Evolutionary conservation across 2,113 vertebrate species (phyloP), one percentile per base, ranked within the genome.

Genomic region (Gila orcuttii): DNA sequence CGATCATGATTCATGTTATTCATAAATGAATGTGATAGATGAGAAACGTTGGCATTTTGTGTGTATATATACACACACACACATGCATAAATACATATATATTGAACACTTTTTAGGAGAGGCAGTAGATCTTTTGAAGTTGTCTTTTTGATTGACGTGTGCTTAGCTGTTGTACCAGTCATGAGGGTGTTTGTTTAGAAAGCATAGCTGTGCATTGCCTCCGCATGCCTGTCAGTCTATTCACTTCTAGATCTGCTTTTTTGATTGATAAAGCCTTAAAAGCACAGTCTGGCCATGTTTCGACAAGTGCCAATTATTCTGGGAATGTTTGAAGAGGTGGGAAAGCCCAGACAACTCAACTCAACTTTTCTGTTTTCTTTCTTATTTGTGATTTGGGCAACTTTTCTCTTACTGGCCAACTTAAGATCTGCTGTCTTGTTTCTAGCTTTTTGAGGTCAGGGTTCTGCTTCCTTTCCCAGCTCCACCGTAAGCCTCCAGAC

Each of bases 361-460:
- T 21, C 52, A 57, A 57, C 17, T 83, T 55, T 64, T 79, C 73
- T 57, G 47, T 28, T 28, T 28, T 28, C 28, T 28, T 28, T 28
- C 1, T 84, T 62, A n/a, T 85, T 64, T 79, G 55, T 73, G 25
- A 69, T 47, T 64, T 15, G 21, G 42, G 4, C 62, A 23, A 47
- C 17, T 88, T 89, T 28, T 25, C 59, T 7, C 79, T 74, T 50
- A 62, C 19, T 21, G 42, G 28, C 59, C 50, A 66, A 15, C 66
- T 73, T 66, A 1, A 69, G 66, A 83, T 66, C n/a, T 50, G 23
- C 74, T 59, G 79, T 83, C 57, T 83, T 84, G 73, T 76, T 83
- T 83, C 73, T 47, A 19, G 74, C 52, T 36, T 80, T 75, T 47
- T 75, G 36, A 60, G 80, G 62, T 85, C 78, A 81, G 31, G 45